Percentiles rank a stretch among this genome's conserved stretches.
Conservation (phyloP, 1,140 invertebrate species). For the Drosophila takahashii region DNA sequence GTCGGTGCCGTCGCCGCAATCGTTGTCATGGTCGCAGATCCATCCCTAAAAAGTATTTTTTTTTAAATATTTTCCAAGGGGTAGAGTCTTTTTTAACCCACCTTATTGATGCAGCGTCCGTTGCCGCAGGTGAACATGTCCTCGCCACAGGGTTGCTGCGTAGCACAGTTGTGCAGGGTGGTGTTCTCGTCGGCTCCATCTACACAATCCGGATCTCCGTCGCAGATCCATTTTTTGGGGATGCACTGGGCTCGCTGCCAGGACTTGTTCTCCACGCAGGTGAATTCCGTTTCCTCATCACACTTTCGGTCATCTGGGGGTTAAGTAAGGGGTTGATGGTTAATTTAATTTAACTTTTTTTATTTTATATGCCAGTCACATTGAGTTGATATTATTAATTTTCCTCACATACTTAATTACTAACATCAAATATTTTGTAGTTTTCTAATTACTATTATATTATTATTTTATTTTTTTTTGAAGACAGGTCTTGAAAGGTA, state of each 20-base stretch:
- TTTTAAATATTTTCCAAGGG: fast-evolving
- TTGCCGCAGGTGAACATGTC: conserved; percentile 97
- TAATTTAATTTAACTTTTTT: too few relatives aligned
- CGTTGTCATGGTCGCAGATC: conserved; percentile 94
- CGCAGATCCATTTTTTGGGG: conserved; percentile 96
- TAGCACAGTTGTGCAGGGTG: conserved; percentile 92
- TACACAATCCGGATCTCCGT: conserved; percentile 97
- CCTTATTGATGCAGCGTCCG: conserved; percentile 92
- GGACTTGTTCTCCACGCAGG: conserved; percentile 94
- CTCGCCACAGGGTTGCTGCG: conserved; percentile 91
- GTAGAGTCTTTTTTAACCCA: conserved; percentile 51
- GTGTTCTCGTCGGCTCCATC: conserved; percentile 98
- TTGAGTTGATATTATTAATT: too few relatives aligned
- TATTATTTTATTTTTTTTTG: too few relatives aligned
- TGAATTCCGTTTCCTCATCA: conserved; percentile 96
- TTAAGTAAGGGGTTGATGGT: too few relatives aligned
- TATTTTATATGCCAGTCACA: too few relatives aligned
- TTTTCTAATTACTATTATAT: too few relatives aligned
- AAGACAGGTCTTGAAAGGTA: too few relatives aligned
- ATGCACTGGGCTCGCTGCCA: conserved; percentile 98
- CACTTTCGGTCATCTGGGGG: conserved; percentile 93
- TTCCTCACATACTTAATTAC: too few relatives aligned
- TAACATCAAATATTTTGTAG: too few relatives aligned
- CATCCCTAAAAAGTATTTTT: conserved; percentile 80
- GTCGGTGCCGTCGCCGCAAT: conserved; percentile 96